A percentile compares a stretch with the other conserved stretches of the same genome.
phyloP scores from a whole-genome alignment of 1,140 invertebrate species.

The Danaus melanippus region DNA sequence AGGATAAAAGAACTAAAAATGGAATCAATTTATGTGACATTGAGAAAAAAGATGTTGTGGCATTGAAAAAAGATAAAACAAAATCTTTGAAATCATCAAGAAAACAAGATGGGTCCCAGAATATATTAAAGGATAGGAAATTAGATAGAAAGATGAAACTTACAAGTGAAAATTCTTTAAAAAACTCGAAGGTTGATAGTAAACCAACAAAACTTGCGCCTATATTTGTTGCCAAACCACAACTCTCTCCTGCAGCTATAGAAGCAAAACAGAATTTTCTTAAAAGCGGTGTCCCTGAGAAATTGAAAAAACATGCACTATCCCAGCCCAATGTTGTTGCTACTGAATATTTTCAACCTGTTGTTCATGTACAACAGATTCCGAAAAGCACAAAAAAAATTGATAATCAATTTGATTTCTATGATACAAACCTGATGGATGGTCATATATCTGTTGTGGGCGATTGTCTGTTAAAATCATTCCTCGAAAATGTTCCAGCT shows the following conservation, averaged over 20 bases:
- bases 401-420: no score
- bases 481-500: no score
- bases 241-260: constrained; percentile 61
- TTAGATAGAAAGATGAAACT: constrained; percentile 10
- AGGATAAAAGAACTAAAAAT: not conserved
- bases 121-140: constrained; percentile 4
- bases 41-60: no score
- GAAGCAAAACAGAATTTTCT: constrained; percentile 76
- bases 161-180: constrained; percentile 10
- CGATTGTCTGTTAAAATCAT: no score
- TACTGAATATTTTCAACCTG: constrained; percentile 64
- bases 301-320: constrained; percentile 66
- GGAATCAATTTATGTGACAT: no score
- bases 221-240: constrained; percentile 74
- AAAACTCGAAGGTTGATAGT: constrained; percentile 9
- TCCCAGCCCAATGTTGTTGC: constrained; percentile 51
- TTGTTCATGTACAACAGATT: constrained; percentile 71
- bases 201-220: constrained; percentile 67
- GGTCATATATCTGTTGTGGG: no score
- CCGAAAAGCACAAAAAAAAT: no score
- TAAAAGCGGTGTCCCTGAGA: constrained; percentile 74
- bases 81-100: constrained; percentile 8
- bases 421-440: no score
- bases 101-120: constrained; percentile 8
- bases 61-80: constrained; percentile 7